phyloP scores from a whole-genome alignment of 2,113 vertebrate genomes.

The Xiphorhynchus elegans region DNA sequence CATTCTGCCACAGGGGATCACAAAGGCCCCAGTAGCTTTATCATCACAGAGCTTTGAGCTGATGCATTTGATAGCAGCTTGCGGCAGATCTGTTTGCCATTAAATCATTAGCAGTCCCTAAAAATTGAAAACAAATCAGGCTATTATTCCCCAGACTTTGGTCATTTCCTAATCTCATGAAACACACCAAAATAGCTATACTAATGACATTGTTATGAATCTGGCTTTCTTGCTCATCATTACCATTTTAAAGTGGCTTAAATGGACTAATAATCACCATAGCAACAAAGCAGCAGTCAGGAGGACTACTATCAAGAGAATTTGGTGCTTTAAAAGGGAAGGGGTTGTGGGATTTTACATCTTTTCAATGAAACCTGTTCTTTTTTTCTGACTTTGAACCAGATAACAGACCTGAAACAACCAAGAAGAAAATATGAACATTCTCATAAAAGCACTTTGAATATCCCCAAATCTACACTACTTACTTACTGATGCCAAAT shows the following conservation, averaged over 20 bases:
- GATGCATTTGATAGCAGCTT: not conserved
- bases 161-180: slow-evolving; percentile 3
- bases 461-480: not conserved
- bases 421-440: not conserved
- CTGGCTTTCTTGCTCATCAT: not conserved
- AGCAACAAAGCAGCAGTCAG: slow-evolving; percentile 33
- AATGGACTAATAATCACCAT: slow-evolving; percentile 54
- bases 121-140: not conserved
- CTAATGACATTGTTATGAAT: slow-evolving; percentile 44
- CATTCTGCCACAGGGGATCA: not conserved
- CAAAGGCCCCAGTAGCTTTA: not conserved
- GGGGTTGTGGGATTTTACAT: not conserved
- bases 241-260: slow-evolving; percentile 52
- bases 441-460: not conserved
- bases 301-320: not conserved
- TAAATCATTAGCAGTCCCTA: not conserved
- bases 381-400: not conserved
- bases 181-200: not conserved
- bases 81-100: not conserved
- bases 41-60: not conserved
- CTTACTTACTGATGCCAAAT: not conserved
- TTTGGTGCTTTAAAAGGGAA: not conserved
- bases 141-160: not conserved
- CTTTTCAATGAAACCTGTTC: not conserved
- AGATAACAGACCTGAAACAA: not conserved